These are phyloP conservation scores for Heliconius erato DNA, from an alignment of 2,888 invertebrate genomes.

Conservation along the genomic window DNA sequence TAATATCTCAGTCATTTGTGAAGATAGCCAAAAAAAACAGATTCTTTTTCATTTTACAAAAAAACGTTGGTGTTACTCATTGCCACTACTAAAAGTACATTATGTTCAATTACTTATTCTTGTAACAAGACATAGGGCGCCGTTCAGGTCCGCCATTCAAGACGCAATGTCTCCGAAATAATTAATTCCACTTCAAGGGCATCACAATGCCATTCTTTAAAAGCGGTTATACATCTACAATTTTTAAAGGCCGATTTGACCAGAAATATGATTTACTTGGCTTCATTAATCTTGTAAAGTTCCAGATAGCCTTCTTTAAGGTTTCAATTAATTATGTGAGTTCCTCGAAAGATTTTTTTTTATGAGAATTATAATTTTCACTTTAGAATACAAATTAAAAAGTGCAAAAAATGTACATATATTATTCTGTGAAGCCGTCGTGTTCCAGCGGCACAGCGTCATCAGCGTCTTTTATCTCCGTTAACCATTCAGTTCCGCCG, in stretches of 20 bases:
- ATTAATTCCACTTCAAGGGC: neutral
- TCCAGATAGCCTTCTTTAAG: neutral
- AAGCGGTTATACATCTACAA: neutral
- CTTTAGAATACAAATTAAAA: neutral
- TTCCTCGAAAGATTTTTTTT: neutral
- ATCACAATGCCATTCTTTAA: neutral
- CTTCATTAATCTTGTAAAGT: slow-evolving; percentile 13
- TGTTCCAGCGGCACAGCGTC: no score
- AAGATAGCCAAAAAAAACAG: no score
- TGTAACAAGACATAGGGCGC: no score
- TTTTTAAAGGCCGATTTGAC: neutral
- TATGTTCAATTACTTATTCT: no score
- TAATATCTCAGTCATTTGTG: no score
- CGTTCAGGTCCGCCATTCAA: no score
- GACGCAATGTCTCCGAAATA: no score
- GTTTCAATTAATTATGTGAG: neutral
- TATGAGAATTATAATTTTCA: neutral
- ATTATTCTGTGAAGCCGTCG: no score
- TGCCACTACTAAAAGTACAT: no score
- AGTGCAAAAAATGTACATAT: neutral
- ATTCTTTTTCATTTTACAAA: no score
- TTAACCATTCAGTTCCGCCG: neutral
- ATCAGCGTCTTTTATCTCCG: no score
- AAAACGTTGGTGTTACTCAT: no score
- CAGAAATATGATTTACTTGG: slow-evolving; percentile 7